A percentile compares a stretch with the other conserved stretches of the same genome.
phyloP scores from a whole-genome alignment of 2,888 invertebrate species.

The Pegoplata infirma region DNA sequence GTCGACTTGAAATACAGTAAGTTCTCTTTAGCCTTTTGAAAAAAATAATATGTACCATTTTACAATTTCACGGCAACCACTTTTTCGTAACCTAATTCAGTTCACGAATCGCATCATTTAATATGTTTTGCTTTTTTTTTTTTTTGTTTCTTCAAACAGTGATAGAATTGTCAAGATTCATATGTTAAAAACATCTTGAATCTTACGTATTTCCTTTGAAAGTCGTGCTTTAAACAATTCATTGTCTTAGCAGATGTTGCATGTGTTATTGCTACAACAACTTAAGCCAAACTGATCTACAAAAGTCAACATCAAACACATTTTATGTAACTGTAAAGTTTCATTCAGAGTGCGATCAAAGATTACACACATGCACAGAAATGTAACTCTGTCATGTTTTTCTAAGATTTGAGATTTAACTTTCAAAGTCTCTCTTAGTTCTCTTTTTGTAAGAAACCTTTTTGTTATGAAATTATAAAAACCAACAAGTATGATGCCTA shows the following conservation, averaged over 20 bases:
- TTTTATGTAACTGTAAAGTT: slow-evolving; percentile 21
- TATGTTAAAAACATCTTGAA: background rate
- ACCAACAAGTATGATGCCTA: too few relatives aligned
- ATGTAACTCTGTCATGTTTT: slow-evolving; percentile 2
- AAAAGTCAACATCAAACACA: slow-evolving; percentile 13
- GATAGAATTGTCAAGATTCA: background rate
- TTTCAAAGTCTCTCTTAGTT: slow-evolving; percentile 14
- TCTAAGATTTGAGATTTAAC: background rate
- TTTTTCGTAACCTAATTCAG: background rate
- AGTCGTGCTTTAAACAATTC: background rate
- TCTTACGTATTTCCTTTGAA: background rate
- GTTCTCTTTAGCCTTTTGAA: background rate
- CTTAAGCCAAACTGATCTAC: slow-evolving; percentile 41
- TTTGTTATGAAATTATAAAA: too few relatives aligned
- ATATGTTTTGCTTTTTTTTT: too few relatives aligned
- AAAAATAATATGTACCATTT: background rate
- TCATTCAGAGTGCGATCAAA: background rate
- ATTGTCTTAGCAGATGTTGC: background rate
- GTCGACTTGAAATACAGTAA: background rate
- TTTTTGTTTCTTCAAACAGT: background rate
- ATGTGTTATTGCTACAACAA: slow-evolving; percentile 13
- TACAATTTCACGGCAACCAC: background rate
- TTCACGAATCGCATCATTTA: background rate
- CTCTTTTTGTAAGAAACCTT: background rate
- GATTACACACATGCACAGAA: background rate